Evolutionary conservation across 2,888 invertebrate species (phyloP), one percentile per base, ranked within the genome.

Genomic region (Ophioninae sp.): DNA sequence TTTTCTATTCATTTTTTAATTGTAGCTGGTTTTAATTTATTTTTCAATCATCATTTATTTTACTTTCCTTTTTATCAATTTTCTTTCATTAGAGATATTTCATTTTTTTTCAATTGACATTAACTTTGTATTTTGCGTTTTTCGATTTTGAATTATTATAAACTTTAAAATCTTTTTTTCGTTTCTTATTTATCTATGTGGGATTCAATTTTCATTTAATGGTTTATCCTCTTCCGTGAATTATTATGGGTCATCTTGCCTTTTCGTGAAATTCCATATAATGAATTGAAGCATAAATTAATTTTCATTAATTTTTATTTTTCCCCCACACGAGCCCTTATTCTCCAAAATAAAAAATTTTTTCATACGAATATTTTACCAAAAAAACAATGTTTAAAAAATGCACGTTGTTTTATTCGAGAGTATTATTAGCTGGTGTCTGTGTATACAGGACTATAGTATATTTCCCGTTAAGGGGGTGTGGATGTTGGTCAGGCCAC

Each of bases 401-500:
- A 30, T 30, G 1, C 30, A 30, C 3, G 30, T 30, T 30, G 1
- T 30, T 30, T 30, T 3, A 2, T 30, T 30, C 30, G 3, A 30
- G 30, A 30, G 30, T 2, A 30, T 30, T 30, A 30, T 30, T 30
- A 30, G 30, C 30, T 30, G 30, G 30, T 30, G 1, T 30, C 30
- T 30, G 3, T 30, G 30, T 30, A 30, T 30, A 30, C 30, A 30
- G 30, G 3, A 30, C 2, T 30, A 30, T 30, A 30, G n/a, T 30
- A 30, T 75, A 63, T 78, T 72, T 13, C 0, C 51, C 51, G 17
- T 51, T 51, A 51, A 44, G 64, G 75, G 64, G 58, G 76, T 67
- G 63, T 58, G 82, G 79, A 75, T 82, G 82, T 84, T 77, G 84
- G 84, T 82, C 79, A 85, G 85, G 77, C 74, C 77, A 83, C 76